A percentile compares a stretch with the other conserved stretches of the same genome.
Conservation (phyloP, 1,140 invertebrate species). For the Diplogasteroides magnus region DNA sequence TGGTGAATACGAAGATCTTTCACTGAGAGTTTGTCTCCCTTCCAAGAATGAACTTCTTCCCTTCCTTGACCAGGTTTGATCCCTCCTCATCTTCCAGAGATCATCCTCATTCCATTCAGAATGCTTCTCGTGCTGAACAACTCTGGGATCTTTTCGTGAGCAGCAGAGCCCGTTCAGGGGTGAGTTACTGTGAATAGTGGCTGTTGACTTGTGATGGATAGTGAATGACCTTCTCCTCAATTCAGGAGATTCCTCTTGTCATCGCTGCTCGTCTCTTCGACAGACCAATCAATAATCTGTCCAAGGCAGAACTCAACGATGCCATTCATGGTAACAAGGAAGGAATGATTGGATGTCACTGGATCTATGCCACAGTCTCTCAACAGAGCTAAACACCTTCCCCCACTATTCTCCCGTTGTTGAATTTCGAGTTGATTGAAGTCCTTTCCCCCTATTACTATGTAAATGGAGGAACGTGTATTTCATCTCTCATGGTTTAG, state of each 20-base stretch:
- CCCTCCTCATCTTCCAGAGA: conserved; percentile 4
- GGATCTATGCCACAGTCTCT: conserved; percentile 45
- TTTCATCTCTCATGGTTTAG: too few relatives aligned
- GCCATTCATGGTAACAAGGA: conserved; percentile 39
- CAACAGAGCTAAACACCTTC: too few relatives aligned
- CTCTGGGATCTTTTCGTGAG: conserved; percentile 53
- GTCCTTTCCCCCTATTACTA: too few relatives aligned
- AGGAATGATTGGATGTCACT: conserved; percentile 45
- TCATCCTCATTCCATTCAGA: conserved; percentile 34
- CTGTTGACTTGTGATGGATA: conserved; percentile 1
- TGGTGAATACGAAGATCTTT: conserved; percentile 50
- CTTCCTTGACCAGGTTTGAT: conserved; percentile 49
- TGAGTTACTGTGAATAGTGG: too few relatives aligned
- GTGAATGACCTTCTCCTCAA: conserved; percentile 1
- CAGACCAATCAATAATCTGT: conserved; percentile 44
- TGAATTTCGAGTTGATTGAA: too few relatives aligned
- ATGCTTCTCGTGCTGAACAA: conserved; percentile 48
- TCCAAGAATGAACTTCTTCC: conserved; percentile 52
- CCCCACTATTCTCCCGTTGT: too few relatives aligned
- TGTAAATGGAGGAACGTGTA: too few relatives aligned
- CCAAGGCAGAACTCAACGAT: conserved; percentile 41
- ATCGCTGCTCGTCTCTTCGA: conserved; percentile 45
- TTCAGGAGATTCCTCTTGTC: conserved; percentile 45
- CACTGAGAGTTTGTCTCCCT: conserved; percentile 48
- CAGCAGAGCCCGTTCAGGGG: conserved; percentile 53